Evolutionary conservation across 2,888 invertebrate species (phyloP).

Genomic region (Desoria tigrina): DNA sequence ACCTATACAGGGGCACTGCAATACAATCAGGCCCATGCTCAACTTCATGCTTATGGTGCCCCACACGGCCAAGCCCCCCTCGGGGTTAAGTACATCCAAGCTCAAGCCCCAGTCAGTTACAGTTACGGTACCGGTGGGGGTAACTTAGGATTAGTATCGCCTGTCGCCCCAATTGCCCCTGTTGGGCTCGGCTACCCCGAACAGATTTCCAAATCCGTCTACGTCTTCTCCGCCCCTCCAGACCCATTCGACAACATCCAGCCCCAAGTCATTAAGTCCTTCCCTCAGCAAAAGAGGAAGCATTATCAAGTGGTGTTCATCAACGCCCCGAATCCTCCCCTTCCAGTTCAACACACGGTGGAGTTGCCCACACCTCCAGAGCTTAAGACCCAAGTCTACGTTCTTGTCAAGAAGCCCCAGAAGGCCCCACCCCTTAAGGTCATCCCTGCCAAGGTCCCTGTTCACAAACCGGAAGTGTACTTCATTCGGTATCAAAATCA

Average conservation of each 20-base stretch:
- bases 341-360: conserved; percentile 14
- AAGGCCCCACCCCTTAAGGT: conserved; percentile 14
- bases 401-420: conserved; percentile 17
- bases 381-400: conserved; percentile 18
- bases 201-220: conserved; percentile 14
- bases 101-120: no score
- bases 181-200: background rate
- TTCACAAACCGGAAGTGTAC: conserved; percentile 19
- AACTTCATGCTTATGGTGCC: no score
- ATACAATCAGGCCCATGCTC: no score
- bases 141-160: no score
- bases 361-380: conserved; percentile 14
- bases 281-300: conserved; percentile 9
- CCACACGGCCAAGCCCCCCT: no score
- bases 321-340: conserved; percentile 13
- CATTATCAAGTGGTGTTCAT: conserved; percentile 19
- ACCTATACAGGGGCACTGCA: no score
- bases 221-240: conserved; percentile 16
- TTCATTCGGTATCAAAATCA: conserved; percentile 15
- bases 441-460: conserved; percentile 11
- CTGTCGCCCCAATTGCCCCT: background rate
- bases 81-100: no score
- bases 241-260: conserved; percentile 9
- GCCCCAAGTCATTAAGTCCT: conserved; percentile 6
- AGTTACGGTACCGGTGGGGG: no score